Conservation (phyloP, 2,113 vertebrate species). For the Todiramphus chloris region DNA sequence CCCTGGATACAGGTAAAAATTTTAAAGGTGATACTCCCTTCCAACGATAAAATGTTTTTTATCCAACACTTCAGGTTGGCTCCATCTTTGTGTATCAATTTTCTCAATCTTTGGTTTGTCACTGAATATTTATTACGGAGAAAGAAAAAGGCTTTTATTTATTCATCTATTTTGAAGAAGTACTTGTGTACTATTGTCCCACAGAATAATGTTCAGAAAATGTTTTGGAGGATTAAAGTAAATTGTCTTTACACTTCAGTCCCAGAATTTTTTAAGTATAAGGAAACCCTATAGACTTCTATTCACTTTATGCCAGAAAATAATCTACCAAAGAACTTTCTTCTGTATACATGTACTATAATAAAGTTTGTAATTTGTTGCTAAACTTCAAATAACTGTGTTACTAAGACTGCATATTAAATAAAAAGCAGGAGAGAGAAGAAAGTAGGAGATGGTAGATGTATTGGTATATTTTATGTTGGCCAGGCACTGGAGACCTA, state of each 20-base stretch:
- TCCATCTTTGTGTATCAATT: neutral
- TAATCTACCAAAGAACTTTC: neutral
- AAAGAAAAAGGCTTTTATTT: neutral
- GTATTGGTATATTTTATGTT: neutral
- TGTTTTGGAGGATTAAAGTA: neutral
- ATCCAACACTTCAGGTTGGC: neutral
- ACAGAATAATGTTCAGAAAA: neutral
- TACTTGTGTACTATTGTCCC: neutral
- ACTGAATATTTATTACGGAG: neutral
- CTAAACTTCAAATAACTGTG: neutral
- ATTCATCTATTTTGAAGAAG: neutral
- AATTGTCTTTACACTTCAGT: neutral
- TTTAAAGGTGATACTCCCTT: neutral
- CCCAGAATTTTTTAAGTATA: neutral
- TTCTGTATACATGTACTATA: neutral
- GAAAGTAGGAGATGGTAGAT: neutral
- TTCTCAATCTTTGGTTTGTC: neutral
- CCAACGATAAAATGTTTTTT: neutral
- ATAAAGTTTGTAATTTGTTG: neutral
- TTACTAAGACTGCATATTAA: neutral
- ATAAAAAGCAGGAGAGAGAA: neutral
- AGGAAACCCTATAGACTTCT: neutral
- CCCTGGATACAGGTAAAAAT: neutral
- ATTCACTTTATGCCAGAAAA: neutral
- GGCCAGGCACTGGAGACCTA: neutral